These are phyloP conservation scores for Tetraneura akinire DNA, from an alignment of 1,140 invertebrate species.

Conservation along the genomic window DNA sequence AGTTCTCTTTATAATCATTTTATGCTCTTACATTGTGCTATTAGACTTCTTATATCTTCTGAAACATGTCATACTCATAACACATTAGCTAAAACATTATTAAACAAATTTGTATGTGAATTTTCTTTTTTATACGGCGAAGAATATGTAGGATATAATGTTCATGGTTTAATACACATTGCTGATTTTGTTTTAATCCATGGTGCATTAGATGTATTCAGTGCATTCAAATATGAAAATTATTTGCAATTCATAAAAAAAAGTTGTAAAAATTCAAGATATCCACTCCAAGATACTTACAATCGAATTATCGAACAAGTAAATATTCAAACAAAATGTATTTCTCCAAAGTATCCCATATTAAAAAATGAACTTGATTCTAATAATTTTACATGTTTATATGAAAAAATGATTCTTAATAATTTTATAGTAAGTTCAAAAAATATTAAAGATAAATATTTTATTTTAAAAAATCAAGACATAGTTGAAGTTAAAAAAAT, in stretches of 20 bases:
- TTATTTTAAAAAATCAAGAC: too few species aligned
- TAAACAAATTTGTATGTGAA: not conserved
- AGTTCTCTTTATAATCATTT: not conserved
- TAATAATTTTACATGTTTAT: too few species aligned
- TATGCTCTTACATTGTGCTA: not conserved
- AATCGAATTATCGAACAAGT: too few species aligned
- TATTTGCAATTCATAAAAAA: slow-evolving; percentile 3
- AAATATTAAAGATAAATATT: too few species aligned
- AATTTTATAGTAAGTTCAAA: too few species aligned
- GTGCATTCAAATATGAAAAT: slow-evolving; percentile 11
- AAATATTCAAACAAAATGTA: too few species aligned
- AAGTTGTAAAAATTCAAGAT: not conserved
- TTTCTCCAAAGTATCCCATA: too few species aligned
- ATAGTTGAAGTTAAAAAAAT: too few species aligned
- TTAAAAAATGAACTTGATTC: too few species aligned
- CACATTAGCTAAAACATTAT: not conserved
- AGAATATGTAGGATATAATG: not conserved
- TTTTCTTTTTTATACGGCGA: not conserved
- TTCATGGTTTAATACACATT: not conserved
- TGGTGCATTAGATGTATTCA: not conserved
- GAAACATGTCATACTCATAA: not conserved
- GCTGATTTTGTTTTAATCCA: slow-evolving; percentile 12
- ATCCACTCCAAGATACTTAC: slow-evolving; percentile 2
- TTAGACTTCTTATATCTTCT: not conserved
- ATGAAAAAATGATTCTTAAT: too few species aligned